phyloP scores from a whole-genome alignment of 2,888 invertebrate genomes.

The Epirrhoe alternata region DNA sequence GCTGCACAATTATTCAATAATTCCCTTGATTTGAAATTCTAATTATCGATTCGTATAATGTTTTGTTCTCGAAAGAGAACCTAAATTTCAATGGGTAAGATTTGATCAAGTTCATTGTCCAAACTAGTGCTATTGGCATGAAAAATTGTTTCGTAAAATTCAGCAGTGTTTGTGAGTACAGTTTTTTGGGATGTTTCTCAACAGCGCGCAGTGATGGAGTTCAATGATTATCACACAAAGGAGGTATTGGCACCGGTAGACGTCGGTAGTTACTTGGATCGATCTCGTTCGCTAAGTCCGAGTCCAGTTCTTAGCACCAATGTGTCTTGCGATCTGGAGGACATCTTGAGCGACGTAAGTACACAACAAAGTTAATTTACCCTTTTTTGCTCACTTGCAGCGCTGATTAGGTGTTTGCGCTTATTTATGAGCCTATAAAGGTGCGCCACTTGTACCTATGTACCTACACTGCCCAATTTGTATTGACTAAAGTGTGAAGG shows the following conservation, averaged over 20 bases:
- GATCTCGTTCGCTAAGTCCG: slow-evolving; percentile 70
- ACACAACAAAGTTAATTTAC: slow-evolving; percentile 43
- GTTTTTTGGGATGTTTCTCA: slow-evolving; percentile 63
- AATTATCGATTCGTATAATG: slow-evolving; percentile 60
- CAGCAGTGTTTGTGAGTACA: slow-evolving; percentile 61
- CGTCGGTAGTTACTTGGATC: slow-evolving; percentile 69
- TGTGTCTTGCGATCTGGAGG: slow-evolving; percentile 78
- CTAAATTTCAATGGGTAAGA: slow-evolving; percentile 81
- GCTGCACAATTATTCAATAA: slow-evolving; percentile 45
- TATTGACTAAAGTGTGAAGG: slow-evolving; percentile 6
- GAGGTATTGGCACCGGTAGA: slow-evolving; percentile 76
- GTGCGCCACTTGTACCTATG: background rate
- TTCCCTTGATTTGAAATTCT: slow-evolving; percentile 41
- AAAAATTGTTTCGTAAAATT: slow-evolving; percentile 44
- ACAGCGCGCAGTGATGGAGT: slow-evolving; percentile 83
- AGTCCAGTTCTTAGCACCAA: slow-evolving; percentile 73
- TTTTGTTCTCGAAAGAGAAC: slow-evolving; percentile 82
- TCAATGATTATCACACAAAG: slow-evolving; percentile 75
- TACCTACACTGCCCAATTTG: background rate
- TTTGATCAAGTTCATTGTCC: slow-evolving; percentile 27
- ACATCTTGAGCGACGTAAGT: slow-evolving; percentile 83
- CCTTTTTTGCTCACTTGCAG: slow-evolving; percentile 25
- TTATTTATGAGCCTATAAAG: background rate
- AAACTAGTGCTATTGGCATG: slow-evolving; percentile 30
- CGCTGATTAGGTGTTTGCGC: slow-evolving; percentile 6